Evolutionary conservation across 1,140 invertebrate species (phyloP), one percentile per base, ranked within the genome.

Genomic region (Halesus radiatus): DNA sequence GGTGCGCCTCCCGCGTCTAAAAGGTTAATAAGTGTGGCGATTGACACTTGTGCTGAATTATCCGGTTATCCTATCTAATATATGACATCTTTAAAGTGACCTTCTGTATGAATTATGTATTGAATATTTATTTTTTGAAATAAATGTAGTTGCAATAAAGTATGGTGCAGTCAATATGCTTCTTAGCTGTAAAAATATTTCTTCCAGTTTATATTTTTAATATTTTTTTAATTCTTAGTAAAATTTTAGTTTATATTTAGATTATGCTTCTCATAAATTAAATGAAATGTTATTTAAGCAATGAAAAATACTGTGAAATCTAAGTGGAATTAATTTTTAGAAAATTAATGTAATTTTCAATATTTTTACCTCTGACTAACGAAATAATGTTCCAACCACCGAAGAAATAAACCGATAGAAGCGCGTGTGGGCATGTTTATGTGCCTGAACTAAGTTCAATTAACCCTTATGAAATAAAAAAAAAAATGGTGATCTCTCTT

Each of bases 211-310:
- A 3, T 60, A 60, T 13, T 13, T 20, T 60, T 5, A 60, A 22
- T 60, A 60, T 60, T 23, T 60, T 60, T 10, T 45, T 45, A n/a
- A 1, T 45, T 45, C 4, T 60, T 60, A 60, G 56, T 22, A 23
- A 58, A 8, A 20, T 56, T 20, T 60, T 60, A 60, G 56, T 60
- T 60, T 6, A 22, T 22, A 60, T 23, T 60, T 8, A 3, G 56
- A 60, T 60, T 22, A 60, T 60, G 56, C 20, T 60, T 60, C 56
- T 20, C 56, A 23, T 20, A 60, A 60, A 23, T 20, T 60, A 60
- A 22, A 22, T 60, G 56, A 60, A 23, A 60, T 60, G 10, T 20
- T 60, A 22, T 60, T 7, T 60, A 60, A 22, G 56, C 56, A 60
- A 60, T 60, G 23, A 22, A 60, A 18, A 56, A 18, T 20, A 16